These are phyloP conservation scores for Platyscapa corneri DNA, from an alignment of 1,140 invertebrate species.

Conservation along the genomic window DNA sequence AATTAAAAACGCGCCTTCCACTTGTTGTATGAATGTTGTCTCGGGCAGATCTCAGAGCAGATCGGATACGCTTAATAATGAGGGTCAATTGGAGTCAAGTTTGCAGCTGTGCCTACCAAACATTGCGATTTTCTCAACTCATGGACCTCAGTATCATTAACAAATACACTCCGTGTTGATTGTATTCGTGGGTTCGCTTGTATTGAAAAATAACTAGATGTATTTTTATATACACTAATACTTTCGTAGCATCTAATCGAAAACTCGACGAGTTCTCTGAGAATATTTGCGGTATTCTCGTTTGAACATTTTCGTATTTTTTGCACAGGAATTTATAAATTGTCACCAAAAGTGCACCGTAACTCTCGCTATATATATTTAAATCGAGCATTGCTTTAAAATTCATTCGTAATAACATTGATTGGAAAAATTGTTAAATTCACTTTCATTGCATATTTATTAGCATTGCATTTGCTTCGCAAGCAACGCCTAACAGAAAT, in stretches of 20 bases:
- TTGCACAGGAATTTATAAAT: too few species aligned
- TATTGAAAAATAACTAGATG: neutral
- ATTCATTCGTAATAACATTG: too few species aligned
- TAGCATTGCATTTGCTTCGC: too few species aligned
- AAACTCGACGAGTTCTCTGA: neutral
- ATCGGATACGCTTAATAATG: slow-evolving; percentile 58
- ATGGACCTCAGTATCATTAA: slow-evolving; percentile 22
- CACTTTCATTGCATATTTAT: too few species aligned
- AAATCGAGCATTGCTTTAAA: too few species aligned
- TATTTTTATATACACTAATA: too few species aligned
- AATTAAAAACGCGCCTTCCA: neutral
- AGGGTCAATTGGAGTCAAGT: slow-evolving; percentile 61
- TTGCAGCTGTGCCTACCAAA: slow-evolving; percentile 54
- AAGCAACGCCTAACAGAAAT: too few species aligned
- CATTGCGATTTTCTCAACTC: slow-evolving; percentile 9
- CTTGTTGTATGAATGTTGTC: neutral
- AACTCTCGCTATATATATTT: too few species aligned
- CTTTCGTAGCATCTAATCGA: slow-evolving; percentile 6
- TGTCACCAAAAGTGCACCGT: too few species aligned
- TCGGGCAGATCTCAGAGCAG: neutral
- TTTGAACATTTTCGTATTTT: too few species aligned
- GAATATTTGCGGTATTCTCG: too few species aligned
- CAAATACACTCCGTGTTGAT: slow-evolving; percentile 7
- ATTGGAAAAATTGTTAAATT: too few species aligned
- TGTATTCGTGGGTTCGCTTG: neutral